Percentiles rank a stretch among this genome's conserved stretches.
Conservation (phyloP, 2,113 vertebrate genomes). For the Mirza zaza region DNA sequence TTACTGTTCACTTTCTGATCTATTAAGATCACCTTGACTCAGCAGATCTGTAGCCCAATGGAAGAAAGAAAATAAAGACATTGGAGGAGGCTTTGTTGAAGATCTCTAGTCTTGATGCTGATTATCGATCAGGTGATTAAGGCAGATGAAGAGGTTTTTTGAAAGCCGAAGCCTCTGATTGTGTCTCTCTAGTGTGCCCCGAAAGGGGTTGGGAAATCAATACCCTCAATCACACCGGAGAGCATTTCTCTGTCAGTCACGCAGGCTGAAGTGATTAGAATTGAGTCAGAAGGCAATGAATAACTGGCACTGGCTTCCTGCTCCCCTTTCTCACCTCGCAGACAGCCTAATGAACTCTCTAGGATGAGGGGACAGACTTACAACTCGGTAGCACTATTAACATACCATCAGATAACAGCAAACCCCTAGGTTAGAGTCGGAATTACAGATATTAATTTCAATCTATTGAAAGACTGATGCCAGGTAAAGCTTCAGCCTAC, state of each 20-base stretch:
- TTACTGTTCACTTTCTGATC: conserved; percentile 89
- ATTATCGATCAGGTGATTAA: conserved; percentile 99
- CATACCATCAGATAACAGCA: conserved; percentile 67
- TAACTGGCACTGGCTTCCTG: conserved; percentile 90
- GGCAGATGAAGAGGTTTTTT: conserved; percentile 96
- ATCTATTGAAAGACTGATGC: conserved; percentile 52
- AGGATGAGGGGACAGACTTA: conserved; percentile 80
- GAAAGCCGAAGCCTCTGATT: conserved; percentile 93
- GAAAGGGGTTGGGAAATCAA: conserved; percentile 94
- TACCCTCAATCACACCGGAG: conserved; percentile 94
- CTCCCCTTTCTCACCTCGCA: conserved; percentile 87
- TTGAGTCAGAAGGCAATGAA: conserved; percentile 97
- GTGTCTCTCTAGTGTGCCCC: conserved; percentile 90
- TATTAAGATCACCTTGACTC: conserved; percentile 93
- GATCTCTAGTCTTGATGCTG: conserved; percentile 89
- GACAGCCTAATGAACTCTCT: conserved; percentile 93
- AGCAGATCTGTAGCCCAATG: conserved; percentile 92
- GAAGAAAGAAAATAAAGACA: conserved; percentile 88
- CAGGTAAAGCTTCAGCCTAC: not conserved
- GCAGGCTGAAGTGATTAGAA: conserved; percentile 95
- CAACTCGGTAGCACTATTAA: conserved; percentile 75
- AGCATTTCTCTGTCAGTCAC: conserved; percentile 95
- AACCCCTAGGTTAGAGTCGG: conserved; percentile 41
- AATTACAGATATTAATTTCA: conserved; percentile 65
- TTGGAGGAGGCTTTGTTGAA: conserved; percentile 89